Conservation (phyloP, 2,113 vertebrate species). For the Hiodon alosoides region DNA sequence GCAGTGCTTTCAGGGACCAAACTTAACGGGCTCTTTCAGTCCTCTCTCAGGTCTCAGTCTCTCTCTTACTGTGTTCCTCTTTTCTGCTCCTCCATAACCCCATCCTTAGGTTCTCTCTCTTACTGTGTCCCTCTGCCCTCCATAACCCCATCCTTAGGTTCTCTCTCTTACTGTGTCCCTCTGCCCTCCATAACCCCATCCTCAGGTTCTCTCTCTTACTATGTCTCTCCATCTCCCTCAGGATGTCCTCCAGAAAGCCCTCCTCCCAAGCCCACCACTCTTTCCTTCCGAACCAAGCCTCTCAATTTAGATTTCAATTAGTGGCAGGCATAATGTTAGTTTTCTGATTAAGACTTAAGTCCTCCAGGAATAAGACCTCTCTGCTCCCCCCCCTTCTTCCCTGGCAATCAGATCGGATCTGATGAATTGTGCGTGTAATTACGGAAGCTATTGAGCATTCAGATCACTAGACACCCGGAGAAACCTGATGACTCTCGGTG, state of each 20-base stretch:
- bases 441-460: constrained; percentile 76
- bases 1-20: constrained; percentile 22
- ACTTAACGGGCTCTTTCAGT: not conserved
- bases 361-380: constrained; percentile 70
- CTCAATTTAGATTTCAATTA: constrained; percentile 77
- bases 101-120: not conserved
- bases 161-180: not conserved
- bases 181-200: not conserved
- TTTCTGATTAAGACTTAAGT: constrained; percentile 73
- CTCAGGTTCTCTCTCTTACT: not conserved
- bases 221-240: not conserved
- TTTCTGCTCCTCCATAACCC: not conserved
- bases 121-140: not conserved
- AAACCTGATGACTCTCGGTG: constrained; percentile 61
- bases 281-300: constrained; percentile 57
- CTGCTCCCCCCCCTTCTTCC: constrained; percentile 51
- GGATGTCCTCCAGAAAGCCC: not conserved
- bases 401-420: constrained; percentile 73
- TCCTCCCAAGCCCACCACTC: constrained; percentile 30
- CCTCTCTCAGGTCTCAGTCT: not conserved
- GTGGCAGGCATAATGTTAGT: constrained; percentile 63
- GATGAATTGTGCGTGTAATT: constrained; percentile 76
- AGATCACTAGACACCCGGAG: constrained; percentile 47
- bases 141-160: not conserved
- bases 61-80: not conserved